Evolutionary conservation across 2,888 invertebrate genomes (phyloP).

Genomic region (Epirrhoe tristata): DNA sequence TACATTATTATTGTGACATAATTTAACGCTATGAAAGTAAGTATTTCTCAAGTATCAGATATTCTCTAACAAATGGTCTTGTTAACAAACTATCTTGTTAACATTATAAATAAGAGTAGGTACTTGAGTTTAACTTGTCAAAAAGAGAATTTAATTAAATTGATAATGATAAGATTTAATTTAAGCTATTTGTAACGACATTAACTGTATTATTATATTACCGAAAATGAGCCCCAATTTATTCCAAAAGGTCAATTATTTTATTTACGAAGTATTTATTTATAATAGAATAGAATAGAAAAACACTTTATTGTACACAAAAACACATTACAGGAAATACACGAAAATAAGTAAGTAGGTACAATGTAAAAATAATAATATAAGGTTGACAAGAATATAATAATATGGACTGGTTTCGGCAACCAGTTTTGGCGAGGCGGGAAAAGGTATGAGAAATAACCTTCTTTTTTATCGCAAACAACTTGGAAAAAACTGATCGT

Average conservation of each 20-base stretch:
- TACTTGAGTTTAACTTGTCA: no score
- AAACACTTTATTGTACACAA: no score
- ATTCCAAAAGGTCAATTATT: constrained; percentile 69
- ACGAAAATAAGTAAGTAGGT: no score
- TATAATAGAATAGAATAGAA: no score
- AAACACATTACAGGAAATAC: no score
- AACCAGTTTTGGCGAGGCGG: constrained; percentile 63
- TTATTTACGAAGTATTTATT: constrained; percentile 69
- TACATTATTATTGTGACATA: no score
- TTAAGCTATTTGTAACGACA: constrained; percentile 4
- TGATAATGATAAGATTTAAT: background rate
- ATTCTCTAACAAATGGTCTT: no score
- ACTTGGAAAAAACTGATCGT: constrained; percentile 43
- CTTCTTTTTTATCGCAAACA: constrained; percentile 57
- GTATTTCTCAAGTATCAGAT: no score
- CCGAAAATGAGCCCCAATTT: constrained; percentile 60
- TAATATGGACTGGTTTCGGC: constrained; percentile 59
- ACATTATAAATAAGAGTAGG: no score
- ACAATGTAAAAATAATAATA: no score
- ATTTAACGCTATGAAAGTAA: no score
- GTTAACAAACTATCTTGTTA: no score
- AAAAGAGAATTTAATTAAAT: background rate
- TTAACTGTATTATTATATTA: constrained; percentile 31
- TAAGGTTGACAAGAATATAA: constrained; percentile 65
- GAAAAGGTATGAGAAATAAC: constrained; percentile 68